A percentile compares a stretch with the other conserved stretches of the same genome.
These are phyloP conservation scores for Trogon surrucura DNA, from an alignment of 2,113 vertebrate genomes.

Conservation along the genomic window DNA sequence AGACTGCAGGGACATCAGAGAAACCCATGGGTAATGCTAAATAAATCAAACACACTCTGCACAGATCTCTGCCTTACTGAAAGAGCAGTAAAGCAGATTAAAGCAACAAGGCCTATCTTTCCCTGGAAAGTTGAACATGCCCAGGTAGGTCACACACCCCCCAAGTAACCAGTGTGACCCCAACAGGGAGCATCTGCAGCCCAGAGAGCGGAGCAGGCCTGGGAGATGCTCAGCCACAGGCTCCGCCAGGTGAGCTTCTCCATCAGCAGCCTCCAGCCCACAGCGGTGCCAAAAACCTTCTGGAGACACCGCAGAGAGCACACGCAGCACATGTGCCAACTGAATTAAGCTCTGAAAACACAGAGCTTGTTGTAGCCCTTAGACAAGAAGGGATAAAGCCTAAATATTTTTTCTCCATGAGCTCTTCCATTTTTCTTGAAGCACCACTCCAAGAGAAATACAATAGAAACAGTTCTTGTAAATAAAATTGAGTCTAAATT, in stretches of 20 bases:
- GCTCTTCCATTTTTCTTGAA: background rate
- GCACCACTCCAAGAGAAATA: background rate
- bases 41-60: background rate
- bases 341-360: background rate
- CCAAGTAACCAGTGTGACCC: background rate
- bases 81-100: background rate
- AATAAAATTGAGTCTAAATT: background rate
- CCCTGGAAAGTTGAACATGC: background rate
- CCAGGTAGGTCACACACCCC: background rate
- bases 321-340: background rate
- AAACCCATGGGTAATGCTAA: background rate
- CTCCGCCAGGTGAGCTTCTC: background rate
- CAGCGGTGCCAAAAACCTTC: background rate
- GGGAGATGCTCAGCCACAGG: background rate
- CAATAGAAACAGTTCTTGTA: background rate
- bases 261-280: background rate
- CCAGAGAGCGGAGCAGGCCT: background rate
- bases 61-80: background rate
- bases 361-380: background rate
- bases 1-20: background rate
- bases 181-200: background rate
- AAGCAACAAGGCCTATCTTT: background rate
- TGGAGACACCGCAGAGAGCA: background rate
- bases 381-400: background rate
- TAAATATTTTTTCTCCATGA: background rate